Base-by-base conservation (phyloP, 2,113 vertebrate species). In the Pteronura brasiliensis region DNA sequence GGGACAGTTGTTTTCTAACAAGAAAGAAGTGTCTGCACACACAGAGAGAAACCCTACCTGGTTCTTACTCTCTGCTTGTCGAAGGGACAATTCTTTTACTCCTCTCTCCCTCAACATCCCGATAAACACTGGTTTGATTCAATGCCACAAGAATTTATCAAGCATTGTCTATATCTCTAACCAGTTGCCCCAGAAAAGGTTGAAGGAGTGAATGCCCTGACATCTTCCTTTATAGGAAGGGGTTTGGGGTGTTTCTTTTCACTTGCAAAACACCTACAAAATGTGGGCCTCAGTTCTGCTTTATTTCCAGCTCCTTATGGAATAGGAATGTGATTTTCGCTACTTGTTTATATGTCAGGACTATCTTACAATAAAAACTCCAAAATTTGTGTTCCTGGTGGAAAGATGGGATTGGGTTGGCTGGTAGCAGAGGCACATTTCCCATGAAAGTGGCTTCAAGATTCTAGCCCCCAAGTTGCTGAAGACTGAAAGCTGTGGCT, bases 271-370 rank as follows among this genome's bases (percentile, higher is more conserved):
- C 39, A 55, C 23, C 65, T 14, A 49, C 34, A 49, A 93, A 59
- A 77, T 6, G 42, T 10, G 13, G 36, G 57, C 0, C 13, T 52
- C 20, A 6, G 23, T 36, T 72, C 69, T 74, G 47, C 44, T 76
- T 82, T 36, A n/a, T 71, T 67, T 85, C 71, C 7, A 42, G 61
- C 34, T 79, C 67, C 81, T 34, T 47, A 39, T 4, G 6, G 44
- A 61, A 72, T 0, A 97, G 59, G 63, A 91, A 88, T 49, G 71
- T 20, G 31, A 80, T 71, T 79, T 57, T 4, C 23, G 8, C 39
- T n/a, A 31, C 42, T 52, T 92, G 20, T 61, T 90, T 97, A 69
- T 31, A 2, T 25, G 52, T 49, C 59, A 57, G 76, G 80, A 93
- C 36, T 89, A 49, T 77, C 34, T 52, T 44, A 23, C 42, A 71